These are phyloP conservation scores for Aethes cnicana DNA, from an alignment of 2,888 invertebrate species.

Conservation along the genomic window DNA sequence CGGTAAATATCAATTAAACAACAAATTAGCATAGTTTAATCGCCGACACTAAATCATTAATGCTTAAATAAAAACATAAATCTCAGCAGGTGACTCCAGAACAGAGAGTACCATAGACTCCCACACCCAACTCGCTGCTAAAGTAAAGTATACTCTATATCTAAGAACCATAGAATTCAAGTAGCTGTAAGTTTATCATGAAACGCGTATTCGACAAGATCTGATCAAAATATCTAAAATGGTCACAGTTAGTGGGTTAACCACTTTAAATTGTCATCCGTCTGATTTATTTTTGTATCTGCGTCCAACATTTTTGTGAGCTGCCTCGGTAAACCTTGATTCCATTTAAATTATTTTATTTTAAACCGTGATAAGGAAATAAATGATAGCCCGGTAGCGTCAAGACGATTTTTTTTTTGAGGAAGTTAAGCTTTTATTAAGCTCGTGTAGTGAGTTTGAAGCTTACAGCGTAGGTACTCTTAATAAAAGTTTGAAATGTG, in stretches of 20 bases:
- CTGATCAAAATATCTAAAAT: constrained; percentile 82
- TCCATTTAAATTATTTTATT: constrained; percentile 25
- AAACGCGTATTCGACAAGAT: constrained; percentile 76
- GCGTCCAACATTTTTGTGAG: constrained; percentile 75
- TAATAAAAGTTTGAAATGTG: too few relatives aligned
- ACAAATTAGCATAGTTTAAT: constrained; percentile 77
- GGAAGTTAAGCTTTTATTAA: too few relatives aligned
- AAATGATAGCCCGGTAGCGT: constrained; percentile 15
- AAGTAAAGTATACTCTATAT: constrained; percentile 55
- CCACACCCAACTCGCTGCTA: constrained; percentile 55
- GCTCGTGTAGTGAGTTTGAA: too few relatives aligned
- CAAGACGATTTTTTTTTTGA: not conserved
- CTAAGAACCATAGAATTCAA: constrained; percentile 43
- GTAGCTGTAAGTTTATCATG: constrained; percentile 39
- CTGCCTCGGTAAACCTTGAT: constrained; percentile 47
- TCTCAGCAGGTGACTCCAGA: constrained; percentile 67
- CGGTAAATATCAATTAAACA: constrained; percentile 62
- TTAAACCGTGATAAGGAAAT: constrained; percentile 17
- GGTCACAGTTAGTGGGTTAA: constrained; percentile 83
- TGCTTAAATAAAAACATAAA: constrained; percentile 81
- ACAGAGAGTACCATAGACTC: constrained; percentile 76
- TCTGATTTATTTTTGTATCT: constrained; percentile 82
- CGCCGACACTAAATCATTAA: constrained; percentile 75
- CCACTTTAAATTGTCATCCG: constrained; percentile 84
- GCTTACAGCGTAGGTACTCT: too few relatives aligned